These are phyloP conservation scores for Cryptosula pallasiana DNA, from an alignment of 2,888 invertebrate species.

Conservation along the genomic window DNA sequence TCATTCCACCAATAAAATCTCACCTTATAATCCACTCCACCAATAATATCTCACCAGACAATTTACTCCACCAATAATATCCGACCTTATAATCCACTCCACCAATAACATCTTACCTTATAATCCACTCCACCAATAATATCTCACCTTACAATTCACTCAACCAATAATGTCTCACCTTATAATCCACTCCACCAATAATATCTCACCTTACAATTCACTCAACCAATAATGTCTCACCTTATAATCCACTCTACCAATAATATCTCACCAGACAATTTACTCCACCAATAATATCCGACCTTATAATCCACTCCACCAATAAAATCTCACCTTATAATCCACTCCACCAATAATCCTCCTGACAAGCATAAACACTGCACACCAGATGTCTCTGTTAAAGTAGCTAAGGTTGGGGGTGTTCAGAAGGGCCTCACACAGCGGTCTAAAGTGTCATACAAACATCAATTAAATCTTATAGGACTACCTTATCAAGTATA, in stretches of 20 bases:
- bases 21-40: constrained; percentile 88
- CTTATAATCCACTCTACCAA: background rate
- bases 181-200: background rate
- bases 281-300: background rate
- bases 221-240: constrained; percentile 70
- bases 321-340: constrained; percentile 66
- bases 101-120: background rate
- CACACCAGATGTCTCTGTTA: constrained; percentile 82
- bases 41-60: constrained; percentile 68
- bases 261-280: background rate
- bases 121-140: background rate
- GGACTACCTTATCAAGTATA: too few species aligned
- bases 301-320: background rate
- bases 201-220: constrained; percentile 76
- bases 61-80: background rate
- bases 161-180: background rate
- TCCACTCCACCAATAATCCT: constrained; percentile 84
- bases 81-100: constrained; percentile 5
- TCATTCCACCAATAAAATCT: background rate
- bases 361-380: constrained; percentile 76
- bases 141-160: background rate
- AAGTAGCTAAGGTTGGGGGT: constrained; percentile 77
- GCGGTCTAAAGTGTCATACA: too few species aligned
- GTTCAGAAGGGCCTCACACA: constrained; percentile 78
- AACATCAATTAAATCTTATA: too few species aligned